phyloP scores from a whole-genome alignment of 2,113 vertebrate genomes.

The Tetraodon nigroviridis region DNA sequence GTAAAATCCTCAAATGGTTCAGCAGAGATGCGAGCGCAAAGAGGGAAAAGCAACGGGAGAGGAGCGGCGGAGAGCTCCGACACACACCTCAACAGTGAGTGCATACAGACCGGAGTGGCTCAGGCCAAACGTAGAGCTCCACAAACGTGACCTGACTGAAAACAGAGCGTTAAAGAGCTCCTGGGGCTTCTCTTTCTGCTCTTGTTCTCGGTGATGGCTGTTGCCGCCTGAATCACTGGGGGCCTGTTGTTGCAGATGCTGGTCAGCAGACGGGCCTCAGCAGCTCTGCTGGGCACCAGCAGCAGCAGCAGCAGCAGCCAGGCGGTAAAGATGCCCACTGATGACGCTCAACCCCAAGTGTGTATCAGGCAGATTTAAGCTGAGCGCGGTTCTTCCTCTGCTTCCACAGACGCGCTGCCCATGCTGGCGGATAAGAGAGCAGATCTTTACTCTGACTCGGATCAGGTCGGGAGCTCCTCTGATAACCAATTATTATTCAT shows the following conservation, averaged over 20 bases:
- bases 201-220: not conserved
- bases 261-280: constrained; percentile 17
- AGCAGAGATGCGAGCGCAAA: constrained; percentile 4
- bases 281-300: constrained; percentile 8
- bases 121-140: not conserved
- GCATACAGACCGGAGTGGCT: not conserved
- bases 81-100: not conserved
- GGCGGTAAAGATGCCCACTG: constrained; percentile 18
- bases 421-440: constrained; percentile 4
- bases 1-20: constrained; percentile 15
- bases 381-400: not conserved
- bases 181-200: no score
- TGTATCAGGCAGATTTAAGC: no score
- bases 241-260: constrained; percentile 14
- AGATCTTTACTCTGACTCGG: constrained; percentile 1
- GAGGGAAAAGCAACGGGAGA: constrained; percentile 9
- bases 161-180: no score
- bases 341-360: not conserved
- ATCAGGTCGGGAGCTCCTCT: constrained; percentile 38
- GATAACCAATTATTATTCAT: not conserved
- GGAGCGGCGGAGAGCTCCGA: not conserved
- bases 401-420: constrained; percentile 3
- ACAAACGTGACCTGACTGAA: not conserved
- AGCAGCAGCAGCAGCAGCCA: constrained; percentile 15
- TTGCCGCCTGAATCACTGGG: not conserved